A percentile compares a stretch with the other conserved stretches of the same genome.
These are phyloP conservation scores for Plebejus melissa DNA, from an alignment of 2,888 invertebrate genomes.

Conservation along the genomic window DNA sequence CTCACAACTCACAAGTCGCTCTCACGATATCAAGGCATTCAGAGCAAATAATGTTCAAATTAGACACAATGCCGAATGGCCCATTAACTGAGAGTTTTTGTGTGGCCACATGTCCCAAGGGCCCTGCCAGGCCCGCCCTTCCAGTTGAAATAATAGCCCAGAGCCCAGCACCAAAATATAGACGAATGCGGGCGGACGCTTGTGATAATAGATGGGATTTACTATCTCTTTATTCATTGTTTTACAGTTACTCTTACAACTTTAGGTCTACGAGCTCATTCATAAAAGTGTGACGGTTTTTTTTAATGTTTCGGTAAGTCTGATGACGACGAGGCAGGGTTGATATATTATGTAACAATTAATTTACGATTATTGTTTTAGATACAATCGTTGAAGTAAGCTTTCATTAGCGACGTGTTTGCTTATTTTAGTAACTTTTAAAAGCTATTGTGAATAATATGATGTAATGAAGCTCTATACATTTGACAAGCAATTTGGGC, in stretches of 20 bases:
- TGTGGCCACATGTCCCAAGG: slow-evolving; percentile 35
- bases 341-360: too few relatives aligned
- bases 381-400: too few relatives aligned
- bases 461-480: too few relatives aligned
- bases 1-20: not conserved
- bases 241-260: not conserved
- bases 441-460: too few relatives aligned
- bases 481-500: too few relatives aligned
- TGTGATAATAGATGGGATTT: slow-evolving; percentile 28
- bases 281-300: not conserved
- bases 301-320: too few relatives aligned
- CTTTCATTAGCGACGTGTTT: too few relatives aligned
- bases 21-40: slow-evolving; percentile 10
- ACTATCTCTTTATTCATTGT: not conserved
- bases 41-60: slow-evolving; percentile 24
- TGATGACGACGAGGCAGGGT: too few relatives aligned
- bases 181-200: slow-evolving; percentile 60
- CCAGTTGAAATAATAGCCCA: slow-evolving; percentile 33
- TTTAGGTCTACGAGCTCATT: not conserved
- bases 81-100: slow-evolving; percentile 34
- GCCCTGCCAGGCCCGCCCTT: slow-evolving; percentile 31
- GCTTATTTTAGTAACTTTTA: too few relatives aligned
- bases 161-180: not conserved
- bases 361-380: too few relatives aligned
- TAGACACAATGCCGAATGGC: slow-evolving; percentile 20